phyloP scores from a whole-genome alignment of 2,113 vertebrate species.

The Ceyx margarethae region DNA sequence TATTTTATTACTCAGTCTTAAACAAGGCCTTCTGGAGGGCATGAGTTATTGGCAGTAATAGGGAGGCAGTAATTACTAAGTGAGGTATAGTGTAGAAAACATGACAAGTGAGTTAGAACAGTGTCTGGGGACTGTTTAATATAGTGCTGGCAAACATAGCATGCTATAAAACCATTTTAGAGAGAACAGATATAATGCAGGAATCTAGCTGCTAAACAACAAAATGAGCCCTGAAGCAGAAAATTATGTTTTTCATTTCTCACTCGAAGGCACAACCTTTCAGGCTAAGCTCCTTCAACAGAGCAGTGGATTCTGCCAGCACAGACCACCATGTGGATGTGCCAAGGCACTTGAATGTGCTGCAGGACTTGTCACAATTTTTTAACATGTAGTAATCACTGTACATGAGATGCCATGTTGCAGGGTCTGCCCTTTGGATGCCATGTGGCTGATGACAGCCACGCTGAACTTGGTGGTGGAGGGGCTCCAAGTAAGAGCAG shows the following conservation, averaged over 20 bases:
- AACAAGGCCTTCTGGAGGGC: slow-evolving; percentile 35
- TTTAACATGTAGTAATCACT: background rate
- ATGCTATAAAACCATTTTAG: background rate
- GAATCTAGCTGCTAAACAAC: background rate
- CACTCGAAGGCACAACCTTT: background rate
- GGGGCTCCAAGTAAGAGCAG: background rate
- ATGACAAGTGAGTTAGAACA: background rate
- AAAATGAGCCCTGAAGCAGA: background rate
- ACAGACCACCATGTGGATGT: background rate
- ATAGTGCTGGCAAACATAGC: background rate
- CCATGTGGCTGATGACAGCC: background rate
- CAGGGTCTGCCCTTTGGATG: background rate
- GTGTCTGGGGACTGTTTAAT: slow-evolving; percentile 1
- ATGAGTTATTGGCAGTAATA: slow-evolving; percentile 12
- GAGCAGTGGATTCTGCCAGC: background rate
- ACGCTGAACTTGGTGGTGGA: background rate
- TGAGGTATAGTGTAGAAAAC: slow-evolving; percentile 27
- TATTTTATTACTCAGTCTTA: slow-evolving; percentile 43
- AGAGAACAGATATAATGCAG: background rate
- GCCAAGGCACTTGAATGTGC: background rate
- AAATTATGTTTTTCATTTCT: background rate
- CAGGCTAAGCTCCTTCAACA: background rate
- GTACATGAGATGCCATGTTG: background rate
- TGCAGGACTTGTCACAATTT: background rate
- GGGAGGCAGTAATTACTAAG: slow-evolving; percentile 25